Percentiles rank a stretch among this genome's conserved stretches.
Conservation (phyloP, 2,888 invertebrate species). For the Scaptodrosophila latifasciaeformis region DNA sequence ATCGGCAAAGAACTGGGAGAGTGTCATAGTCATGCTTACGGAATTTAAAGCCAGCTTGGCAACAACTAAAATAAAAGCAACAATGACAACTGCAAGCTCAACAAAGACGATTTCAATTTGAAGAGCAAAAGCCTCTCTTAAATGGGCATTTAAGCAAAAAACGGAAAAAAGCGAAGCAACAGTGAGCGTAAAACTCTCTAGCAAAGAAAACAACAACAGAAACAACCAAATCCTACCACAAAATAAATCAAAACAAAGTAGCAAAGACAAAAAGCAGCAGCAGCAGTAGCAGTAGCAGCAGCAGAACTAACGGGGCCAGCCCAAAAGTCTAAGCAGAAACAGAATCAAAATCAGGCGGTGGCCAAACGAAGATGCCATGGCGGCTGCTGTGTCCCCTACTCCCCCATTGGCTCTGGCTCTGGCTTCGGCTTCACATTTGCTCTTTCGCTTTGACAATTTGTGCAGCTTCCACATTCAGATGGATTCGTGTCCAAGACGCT, state of each 20-base stretch:
- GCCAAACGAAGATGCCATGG: conserved; percentile 33
- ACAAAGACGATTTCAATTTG: conserved; percentile 24
- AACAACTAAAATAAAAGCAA: too few species aligned
- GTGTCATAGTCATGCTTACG: too few species aligned
- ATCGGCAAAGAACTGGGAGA: too few species aligned
- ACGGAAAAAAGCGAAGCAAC: background rate
- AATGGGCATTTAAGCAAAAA: conserved; percentile 11
- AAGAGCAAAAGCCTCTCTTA: conserved; percentile 16
- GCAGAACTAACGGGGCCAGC: conserved; percentile 9
- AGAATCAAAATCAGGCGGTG: conserved; percentile 7
- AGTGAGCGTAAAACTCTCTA: conserved; percentile 8
- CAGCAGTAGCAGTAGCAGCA: conserved; percentile 8
- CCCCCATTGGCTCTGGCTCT: conserved; percentile 16
- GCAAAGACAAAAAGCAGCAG: background rate
- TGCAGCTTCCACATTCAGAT: conserved; percentile 39
- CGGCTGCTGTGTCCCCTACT: conserved; percentile 6
- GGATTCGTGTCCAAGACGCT: too few species aligned
- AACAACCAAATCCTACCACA: conserved; percentile 47
- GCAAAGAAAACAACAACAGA: conserved; percentile 34
- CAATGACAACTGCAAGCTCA: too few species aligned
- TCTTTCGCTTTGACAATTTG: conserved; percentile 8
- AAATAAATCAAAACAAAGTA: conserved; percentile 58
- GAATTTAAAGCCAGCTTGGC: too few species aligned
- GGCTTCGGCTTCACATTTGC: conserved; percentile 7
- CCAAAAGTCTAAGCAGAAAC: conserved; percentile 12